Evolutionary conservation across 2,113 vertebrate species (phyloP), one percentile per base, ranked within the genome.

Genomic region (Brachionichthys hirsutus): DNA sequence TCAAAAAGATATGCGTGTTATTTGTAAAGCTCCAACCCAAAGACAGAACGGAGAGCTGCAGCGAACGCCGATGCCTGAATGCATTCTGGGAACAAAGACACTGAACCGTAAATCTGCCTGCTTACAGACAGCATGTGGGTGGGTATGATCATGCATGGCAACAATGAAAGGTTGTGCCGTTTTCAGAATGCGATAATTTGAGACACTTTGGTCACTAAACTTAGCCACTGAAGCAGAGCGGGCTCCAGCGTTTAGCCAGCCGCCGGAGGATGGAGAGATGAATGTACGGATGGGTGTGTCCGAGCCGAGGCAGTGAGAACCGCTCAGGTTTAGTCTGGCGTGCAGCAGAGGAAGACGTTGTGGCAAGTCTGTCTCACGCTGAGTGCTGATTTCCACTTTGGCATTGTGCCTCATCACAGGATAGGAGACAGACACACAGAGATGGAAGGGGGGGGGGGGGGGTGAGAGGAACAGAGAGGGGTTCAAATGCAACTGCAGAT

Each of bases 401-500:
- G 57, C 52, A 67, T 35, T 53, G 22, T 67, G 50, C 53, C 51
- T 52, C 50, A 45, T 70, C 70, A 66, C 24, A 62, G 53, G 63
- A 58, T 38, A 59, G 48, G 34, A 76, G 52, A 54, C 46, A 67
- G 68, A 59, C 42, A 62, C 50, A 46, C 51, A 56, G 62, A 54
- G 46, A 44, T 44, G 2, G 60, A 54, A 50, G 46, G 61, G 58
- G 13, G 15, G 20, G 6, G 54, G 42, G 65, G 24, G 11, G 48
- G 74, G 35, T 12, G 54, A 50, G 44, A 36, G 60, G 62, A 45
- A 68, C 65, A 41, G 62, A 59, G 58, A 72, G 41, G 62, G 30
- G 75, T 61, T 75, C 82, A 84, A 85, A 89, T 87, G 83, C 85
- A 71, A 60, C 75, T 71, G 63, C 56, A 84, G 41, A 74, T 30